phyloP scores from a whole-genome alignment of 2,113 vertebrate species.

The Sylvietta virens region DNA sequence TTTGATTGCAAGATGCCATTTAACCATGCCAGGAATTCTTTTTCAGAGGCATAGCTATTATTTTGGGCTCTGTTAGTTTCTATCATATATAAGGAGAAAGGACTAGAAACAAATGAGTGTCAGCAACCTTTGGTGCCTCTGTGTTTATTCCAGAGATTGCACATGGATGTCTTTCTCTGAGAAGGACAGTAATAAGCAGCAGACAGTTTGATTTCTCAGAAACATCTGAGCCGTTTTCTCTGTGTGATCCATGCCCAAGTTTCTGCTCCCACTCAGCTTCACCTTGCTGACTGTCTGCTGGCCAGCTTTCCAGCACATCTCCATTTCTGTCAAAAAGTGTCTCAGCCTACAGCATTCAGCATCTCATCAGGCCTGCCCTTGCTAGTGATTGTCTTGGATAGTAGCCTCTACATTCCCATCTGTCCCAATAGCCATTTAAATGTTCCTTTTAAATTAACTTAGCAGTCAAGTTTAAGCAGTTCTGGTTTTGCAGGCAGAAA shows the following conservation, averaged over 20 bases:
- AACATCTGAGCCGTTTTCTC: background rate
- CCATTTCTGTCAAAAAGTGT: background rate
- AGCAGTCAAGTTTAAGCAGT: background rate
- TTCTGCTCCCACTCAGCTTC: background rate
- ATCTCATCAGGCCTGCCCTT: background rate
- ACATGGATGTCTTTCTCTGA: background rate
- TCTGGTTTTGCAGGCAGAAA: background rate
- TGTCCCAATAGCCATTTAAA: background rate
- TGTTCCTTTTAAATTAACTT: slow-evolving; percentile 1
- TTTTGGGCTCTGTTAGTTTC: background rate
- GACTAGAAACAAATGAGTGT: background rate
- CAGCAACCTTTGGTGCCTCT: background rate
- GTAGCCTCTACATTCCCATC: background rate
- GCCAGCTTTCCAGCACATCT: background rate
- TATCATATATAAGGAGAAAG: background rate
- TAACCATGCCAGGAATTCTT: background rate
- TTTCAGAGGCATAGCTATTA: background rate
- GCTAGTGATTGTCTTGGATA: background rate
- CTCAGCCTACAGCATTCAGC: background rate
- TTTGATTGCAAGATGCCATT: background rate
- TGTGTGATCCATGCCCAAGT: background rate
- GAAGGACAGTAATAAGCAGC: background rate
- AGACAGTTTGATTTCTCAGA: background rate
- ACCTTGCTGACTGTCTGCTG: background rate
- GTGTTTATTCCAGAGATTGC: background rate